Percentiles rank a stretch among this genome's conserved stretches.
Conservation (phyloP, 1,140 invertebrate species). For the Augochlora pura region DNA sequence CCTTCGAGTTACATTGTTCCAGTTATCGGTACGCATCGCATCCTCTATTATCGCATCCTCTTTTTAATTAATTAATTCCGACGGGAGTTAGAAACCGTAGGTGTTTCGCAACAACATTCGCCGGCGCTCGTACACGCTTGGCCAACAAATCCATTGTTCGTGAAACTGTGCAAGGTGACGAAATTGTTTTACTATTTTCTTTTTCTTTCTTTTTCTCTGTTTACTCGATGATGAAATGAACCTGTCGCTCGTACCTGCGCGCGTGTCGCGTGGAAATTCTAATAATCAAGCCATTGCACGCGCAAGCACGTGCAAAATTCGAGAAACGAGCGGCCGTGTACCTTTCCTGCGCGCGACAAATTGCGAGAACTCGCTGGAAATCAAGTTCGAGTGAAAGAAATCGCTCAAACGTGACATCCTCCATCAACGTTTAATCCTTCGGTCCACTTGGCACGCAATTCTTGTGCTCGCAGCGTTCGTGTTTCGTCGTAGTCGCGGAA, state of each 20-base stretch:
- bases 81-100: conserved; percentile 5
- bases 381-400: background rate
- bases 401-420: conserved; percentile 19
- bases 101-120: conserved; percentile 18
- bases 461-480: background rate
- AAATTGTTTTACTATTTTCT: conserved; percentile 22
- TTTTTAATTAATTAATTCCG: conserved; percentile 38
- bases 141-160: conserved; percentile 23
- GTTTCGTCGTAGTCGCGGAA: background rate
- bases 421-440: conserved; percentile 30
- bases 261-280: background rate
- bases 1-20: background rate
- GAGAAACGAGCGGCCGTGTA: background rate
- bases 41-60: conserved; percentile 28
- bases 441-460: conserved; percentile 25
- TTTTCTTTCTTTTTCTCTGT: background rate
- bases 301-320: background rate
- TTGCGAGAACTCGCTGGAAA: conserved; percentile 6
- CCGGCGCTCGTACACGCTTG: conserved; percentile 12
- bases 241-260: background rate
- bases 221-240: background rate
- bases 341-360: background rate
- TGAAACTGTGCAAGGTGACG: background rate
- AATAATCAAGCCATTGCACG: conserved; percentile 12
- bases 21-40: conserved; percentile 7